Evolutionary conservation across 2,888 invertebrate species (phyloP), one percentile per base, ranked within the genome.

Genomic region (Coenonympha arcania): DNA sequence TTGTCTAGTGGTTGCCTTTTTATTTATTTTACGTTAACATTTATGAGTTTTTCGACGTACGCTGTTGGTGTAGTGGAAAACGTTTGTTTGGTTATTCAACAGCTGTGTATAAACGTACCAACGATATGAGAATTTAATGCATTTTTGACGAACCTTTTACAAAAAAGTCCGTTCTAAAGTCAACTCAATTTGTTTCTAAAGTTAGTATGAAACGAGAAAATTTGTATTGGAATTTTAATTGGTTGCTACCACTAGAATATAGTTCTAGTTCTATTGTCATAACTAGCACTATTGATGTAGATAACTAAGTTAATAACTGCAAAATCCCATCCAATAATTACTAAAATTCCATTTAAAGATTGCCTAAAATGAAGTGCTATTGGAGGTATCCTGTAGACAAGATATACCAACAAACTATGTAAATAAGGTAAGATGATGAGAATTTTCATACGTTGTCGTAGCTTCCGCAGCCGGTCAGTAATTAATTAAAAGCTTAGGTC

Each of bases 401-500:
- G n/a, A n/a, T n/a, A n/a, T n/a, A n/a, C n/a, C n/a, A n/a, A n/a
- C 4, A 19, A 11, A 8, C 11, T 37, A 46, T 28, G 13, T 16
- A 28, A 46, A 46, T 28, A 37, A 13, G 22, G 8, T 69, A 71
- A 49, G 42, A 59, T 57, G 52, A 70, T 62, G 61, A 62, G 61
- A 58, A 54, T 60, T 63, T 57, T 64, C 66, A 67, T 65, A 62
- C 64, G 57, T 63, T 53, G 63, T 56, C 63, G 65, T 71, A 65
- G 66, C 69, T 71, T 66, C 63, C 66, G 67, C 67, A 66, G 71
- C 66, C 68, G 71, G 76, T 63, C 69, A 66, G 76, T 80, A 80
- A 85, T 84, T 82, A 84, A 84, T 84, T 84, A 81, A 78, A 79
- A 75, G 80, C 76, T 77, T 75, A 78, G 70, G 72, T 69, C 68